Base-by-base conservation (phyloP, 2,113 vertebrate species). In the Clarias batrachus region DNA sequence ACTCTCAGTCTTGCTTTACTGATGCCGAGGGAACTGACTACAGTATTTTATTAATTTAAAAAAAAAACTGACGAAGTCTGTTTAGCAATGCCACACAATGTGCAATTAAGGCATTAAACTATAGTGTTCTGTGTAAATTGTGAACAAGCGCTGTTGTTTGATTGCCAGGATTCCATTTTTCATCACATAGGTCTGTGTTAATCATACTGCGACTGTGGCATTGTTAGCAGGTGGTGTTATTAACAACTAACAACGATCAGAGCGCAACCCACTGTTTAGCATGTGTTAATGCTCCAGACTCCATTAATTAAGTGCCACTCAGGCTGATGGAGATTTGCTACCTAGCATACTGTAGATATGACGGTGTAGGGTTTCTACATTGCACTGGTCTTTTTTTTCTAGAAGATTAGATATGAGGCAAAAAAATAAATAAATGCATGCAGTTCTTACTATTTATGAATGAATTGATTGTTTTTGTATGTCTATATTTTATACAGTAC, bases 271-370 rank as follows among this genome's bases (percentile, higher is more conserved):
- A 83, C 65, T 33, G 82, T 83, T 83, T 83, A 60, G 78, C 78
- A 80, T 60, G 78, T 59, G 56, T 54, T 71, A 83, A 71, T 83
- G 65, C 65, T 71, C 27, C 52, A 83, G 48, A 71, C 82, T 30
- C 48, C 66, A 70, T 83, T 83, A 83, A 83, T 83, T 83, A 70
- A 56, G 41, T 83, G 82, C 65, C 82, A 71, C 82, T 83, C 82
- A 83, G 10, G 65, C 65, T 83, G 52, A 71, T 82, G 82, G n/a
- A 30, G 63, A 56, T 71, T 41, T 71, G 52, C n/a, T 70, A 70
- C 82, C 66, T 70, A 71, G 41, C 81, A 17, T 25, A 48, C 48
- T 48, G 48, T 48, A 21, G 62, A 66, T 82, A 4, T n/a, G 81
- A 65, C 8, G 14, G 27, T 48, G 17, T 23, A 23, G 57, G 21